These are phyloP conservation scores for Holothuria leucospilota DNA, from an alignment of 53 echinoderm and acorn worm genomes.

Conservation along the genomic window DNA sequence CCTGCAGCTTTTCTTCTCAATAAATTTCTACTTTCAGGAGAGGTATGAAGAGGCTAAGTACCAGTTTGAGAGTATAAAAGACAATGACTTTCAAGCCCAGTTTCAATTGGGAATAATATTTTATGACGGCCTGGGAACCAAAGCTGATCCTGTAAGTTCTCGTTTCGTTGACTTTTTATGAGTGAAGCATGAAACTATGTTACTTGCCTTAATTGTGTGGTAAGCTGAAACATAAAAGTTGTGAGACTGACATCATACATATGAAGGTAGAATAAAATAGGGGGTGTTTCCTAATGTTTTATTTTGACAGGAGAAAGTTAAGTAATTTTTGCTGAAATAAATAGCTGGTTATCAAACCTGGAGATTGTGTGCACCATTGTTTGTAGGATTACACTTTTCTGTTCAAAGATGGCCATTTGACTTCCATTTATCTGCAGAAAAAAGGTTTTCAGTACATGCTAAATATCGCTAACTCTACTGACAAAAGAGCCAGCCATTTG, in stretches of 20 bases:
- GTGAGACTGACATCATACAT: neutral
- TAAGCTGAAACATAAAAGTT: neutral
- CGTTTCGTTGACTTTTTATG: neutral
- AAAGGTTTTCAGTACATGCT: conserved; percentile 85
- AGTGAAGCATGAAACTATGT: neutral
- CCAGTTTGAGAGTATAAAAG: conserved; percentile 78
- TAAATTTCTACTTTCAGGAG: conserved; percentile 62
- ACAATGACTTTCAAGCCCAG: conserved; percentile 86
- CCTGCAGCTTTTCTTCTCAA: neutral
- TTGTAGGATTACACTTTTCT: no score
- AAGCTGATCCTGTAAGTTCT: conserved; percentile 76
- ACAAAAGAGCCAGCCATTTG: conserved; percentile 79
- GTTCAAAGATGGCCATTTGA: no score
- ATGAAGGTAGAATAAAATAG: neutral
- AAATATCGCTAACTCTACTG: conserved; percentile 68
- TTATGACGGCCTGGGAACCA: conserved; percentile 87
- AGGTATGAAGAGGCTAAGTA: conserved; percentile 79
- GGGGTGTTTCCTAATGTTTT: no score
- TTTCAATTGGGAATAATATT: conserved; percentile 95
- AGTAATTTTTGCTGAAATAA: no score
- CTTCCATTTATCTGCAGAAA: conserved; percentile 62
- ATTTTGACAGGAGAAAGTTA: no score
- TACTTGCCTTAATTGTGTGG: neutral
- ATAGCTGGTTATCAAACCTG: no score
- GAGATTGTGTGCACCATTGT: no score